phyloP scores from a whole-genome alignment of 2,113 vertebrate species.

The Ameiurus melas region DNA sequence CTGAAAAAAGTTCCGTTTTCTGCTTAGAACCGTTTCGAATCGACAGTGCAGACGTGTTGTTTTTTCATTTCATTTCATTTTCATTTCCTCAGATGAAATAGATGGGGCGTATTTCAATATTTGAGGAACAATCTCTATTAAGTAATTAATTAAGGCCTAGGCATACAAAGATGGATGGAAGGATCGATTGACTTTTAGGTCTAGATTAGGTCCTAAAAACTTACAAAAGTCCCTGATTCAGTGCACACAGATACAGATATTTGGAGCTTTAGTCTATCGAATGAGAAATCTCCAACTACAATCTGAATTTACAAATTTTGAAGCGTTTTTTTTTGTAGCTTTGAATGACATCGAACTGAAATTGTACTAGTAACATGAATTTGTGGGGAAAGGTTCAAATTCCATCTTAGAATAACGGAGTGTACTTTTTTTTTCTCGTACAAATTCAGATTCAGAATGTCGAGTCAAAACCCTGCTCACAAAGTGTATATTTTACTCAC shows the following conservation, averaged over 20 bases:
- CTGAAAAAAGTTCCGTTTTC: conserved; percentile 2
- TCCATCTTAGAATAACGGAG: neutral
- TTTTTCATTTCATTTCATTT: too few species aligned
- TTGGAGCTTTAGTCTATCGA: too few species aligned
- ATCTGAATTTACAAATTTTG: neutral
- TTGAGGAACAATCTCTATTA: neutral
- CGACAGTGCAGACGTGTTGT: neutral
- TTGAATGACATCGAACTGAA: neutral
- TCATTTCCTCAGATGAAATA: neutral
- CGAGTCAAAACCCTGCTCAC: too few species aligned
- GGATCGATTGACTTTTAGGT: neutral
- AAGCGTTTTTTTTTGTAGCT: too few species aligned
- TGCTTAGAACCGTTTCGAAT: neutral
- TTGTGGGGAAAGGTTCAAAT: neutral
- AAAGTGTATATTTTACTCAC: too few species aligned
- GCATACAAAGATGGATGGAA: neutral
- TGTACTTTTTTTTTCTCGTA: neutral
- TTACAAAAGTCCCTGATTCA: neutral
- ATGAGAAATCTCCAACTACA: neutral
- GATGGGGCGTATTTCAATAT: neutral
- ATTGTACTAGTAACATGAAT: neutral
- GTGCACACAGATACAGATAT: too few species aligned
- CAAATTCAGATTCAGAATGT: too few species aligned
- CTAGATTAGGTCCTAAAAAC: neutral
- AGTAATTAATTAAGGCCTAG: neutral